Evolutionary conservation across 1,140 invertebrate species (phyloP), one percentile per base, ranked within the genome.

Genomic region (Bradynema listronoti): DNA sequence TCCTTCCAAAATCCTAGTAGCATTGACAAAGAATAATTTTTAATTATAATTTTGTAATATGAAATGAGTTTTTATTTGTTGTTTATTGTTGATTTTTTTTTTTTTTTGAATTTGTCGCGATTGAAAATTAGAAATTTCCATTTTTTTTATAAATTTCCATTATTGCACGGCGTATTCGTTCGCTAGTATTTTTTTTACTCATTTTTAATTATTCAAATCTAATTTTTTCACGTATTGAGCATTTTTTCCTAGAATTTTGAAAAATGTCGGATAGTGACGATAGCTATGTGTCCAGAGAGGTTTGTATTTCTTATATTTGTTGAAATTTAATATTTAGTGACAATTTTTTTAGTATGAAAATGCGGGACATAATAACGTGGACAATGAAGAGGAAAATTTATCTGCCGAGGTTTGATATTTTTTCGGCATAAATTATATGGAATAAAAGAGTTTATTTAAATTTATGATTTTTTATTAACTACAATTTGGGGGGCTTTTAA

Each of bases 251-350:
- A 19, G 19, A 39, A 11, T 11, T 30, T 11, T 46, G 24, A 27
- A 55, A 43, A 14, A 55, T 55, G 52, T 55, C 52, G 5, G 52
- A 55, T 16, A 55, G 52, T 36, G 52, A 55, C 19, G 33, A 55
- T 22, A 55, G 52, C 43, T 22, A 27, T 34, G 52, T 55, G 41
- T 55, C 52, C 52, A 45, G 32, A 27, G 22, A 55, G 14, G 52
- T n/a, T 30, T 9, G 34, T 50, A 5, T 19, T 29, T 50, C 47
- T 19, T 19, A 50, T 29, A 32, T 30, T n/a, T n/a, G n/a, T n/a
- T n/a, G 4, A 32, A 24, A 43, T 19, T 43, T 19, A 27, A 43
- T 9, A 19, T 22, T 19, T 43, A 19, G 22, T 43, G 22, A 3
- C 19, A 43, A 43, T 6, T 22, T 43, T 22, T 22, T 43, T 27